Base-by-base conservation (phyloP, 2,797 vertebrate genomes). In the Triplophysa bombifrons region DNA sequence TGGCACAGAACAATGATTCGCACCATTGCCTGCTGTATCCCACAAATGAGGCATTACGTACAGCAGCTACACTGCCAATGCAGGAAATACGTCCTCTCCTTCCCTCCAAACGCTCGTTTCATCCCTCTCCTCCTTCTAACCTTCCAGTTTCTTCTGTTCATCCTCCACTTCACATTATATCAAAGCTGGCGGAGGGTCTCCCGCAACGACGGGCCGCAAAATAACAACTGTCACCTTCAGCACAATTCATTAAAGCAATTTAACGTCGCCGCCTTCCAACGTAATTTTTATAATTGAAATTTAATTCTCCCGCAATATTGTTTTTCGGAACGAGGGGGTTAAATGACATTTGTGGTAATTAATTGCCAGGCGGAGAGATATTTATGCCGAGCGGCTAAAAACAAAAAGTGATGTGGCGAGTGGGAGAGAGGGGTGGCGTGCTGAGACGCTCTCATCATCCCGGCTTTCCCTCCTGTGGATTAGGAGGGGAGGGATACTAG, bases 321-420 rank as follows among this genome's bases (percentile, higher is more conserved):
- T 72, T 38, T 77, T 56, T 58, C 92, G 86, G 90, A 87, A 51
- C 84, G 79, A 90, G 91, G 86, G 85, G 82, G 90, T 92, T 95
- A 96, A 96, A 92, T 94, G 95, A 95, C 93, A 87, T 93, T 93
- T 90, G 91, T 88, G 90, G 89, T 94, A 94, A 95, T 96, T 94
- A 94, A 95, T 95, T 95, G 92, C 91, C 91, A 92, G 92, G 92
- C 84, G 91, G 92, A 91, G 89, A 86, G 77, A 84, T 89, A 89
- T 90, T 88, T 90, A 88, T 82, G 91, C 84, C 34, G 88, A 91
- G 91, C 90, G 94, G 91, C 89, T 90, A 92, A 95, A 91, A 95
- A 95, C 90, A 87, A 88, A 95, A 95, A 91, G 90, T 95, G 94
- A 94, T 93, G 89, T 56, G 73, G 88, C 93, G 92, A 94, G 90